Conservation (phyloP, 2,888 invertebrate species). For the Sarcophaga subvicina region DNA sequence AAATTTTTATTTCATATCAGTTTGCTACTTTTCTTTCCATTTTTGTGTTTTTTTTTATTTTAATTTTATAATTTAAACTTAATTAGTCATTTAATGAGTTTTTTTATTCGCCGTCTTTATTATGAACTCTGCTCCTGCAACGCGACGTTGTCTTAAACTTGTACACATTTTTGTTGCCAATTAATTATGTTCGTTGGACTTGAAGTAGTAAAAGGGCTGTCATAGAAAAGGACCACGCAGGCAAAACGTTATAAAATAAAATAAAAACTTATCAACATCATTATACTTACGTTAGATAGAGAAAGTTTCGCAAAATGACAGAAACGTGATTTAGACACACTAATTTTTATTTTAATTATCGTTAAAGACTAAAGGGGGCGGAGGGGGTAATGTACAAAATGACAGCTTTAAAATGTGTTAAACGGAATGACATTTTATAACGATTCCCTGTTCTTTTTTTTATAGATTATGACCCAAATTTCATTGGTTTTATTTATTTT, state of each 20-base stretch:
- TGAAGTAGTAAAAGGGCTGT: neutral
- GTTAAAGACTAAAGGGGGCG: neutral
- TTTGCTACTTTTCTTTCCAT: constrained; percentile 1
- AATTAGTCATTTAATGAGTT: constrained; percentile 21
- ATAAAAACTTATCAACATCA: constrained; percentile 31
- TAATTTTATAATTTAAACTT: constrained; percentile 46
- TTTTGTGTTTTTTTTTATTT: neutral
- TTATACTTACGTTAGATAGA: constrained; percentile 32
- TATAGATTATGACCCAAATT: too few species aligned
- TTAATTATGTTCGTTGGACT: constrained; percentile 45
- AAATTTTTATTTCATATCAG: constrained; percentile 3
- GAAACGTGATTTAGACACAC: constrained; percentile 29
- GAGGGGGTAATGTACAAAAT: too few species aligned
- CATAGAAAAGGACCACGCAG: too few species aligned
- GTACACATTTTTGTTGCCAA: constrained; percentile 44
- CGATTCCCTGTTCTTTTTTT: too few species aligned
- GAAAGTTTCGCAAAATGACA: constrained; percentile 25
- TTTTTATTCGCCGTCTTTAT: neutral
- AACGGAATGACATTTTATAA: too few species aligned
- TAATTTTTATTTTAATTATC: neutral
- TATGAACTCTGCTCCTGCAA: too few species aligned
- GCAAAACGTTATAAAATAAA: neutral
- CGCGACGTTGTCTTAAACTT: constrained; percentile 19
- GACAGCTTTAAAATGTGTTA: too few species aligned
- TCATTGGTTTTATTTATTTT: too few species aligned